Evolutionary conservation across 2,113 vertebrate genomes (phyloP).

Genomic region (Phalacrocorax pelagicus): DNA sequence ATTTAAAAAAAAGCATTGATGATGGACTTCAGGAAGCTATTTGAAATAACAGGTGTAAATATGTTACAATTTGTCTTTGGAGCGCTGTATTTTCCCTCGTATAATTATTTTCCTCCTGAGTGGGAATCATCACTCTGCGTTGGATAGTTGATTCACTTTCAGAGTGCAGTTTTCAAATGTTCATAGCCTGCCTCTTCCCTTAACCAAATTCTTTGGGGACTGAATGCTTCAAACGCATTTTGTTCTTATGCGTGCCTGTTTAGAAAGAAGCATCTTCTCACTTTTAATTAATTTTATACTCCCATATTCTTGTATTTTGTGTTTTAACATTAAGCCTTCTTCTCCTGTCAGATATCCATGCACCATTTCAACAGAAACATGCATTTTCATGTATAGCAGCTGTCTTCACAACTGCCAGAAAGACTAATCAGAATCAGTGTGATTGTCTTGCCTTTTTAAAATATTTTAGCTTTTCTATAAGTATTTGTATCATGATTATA

Average conservation of each 20-base stretch:
- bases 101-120: background rate
- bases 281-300: constrained; percentile 13
- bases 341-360: background rate
- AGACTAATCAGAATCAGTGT: background rate
- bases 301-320: background rate
- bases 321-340: background rate
- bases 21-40: background rate
- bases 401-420: constrained; percentile 14
- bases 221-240: background rate
- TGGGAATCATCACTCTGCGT: background rate
- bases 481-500: background rate
- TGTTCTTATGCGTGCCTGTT: background rate
- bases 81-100: background rate
- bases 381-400: constrained; percentile 38
- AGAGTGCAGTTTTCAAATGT: background rate
- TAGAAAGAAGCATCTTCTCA: background rate
- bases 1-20: background rate
- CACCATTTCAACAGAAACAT: background rate
- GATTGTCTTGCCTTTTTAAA: background rate
- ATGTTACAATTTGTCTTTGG: background rate
- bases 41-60: background rate
- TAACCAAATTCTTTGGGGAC: background rate
- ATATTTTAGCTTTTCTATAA: background rate
- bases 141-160: background rate
- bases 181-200: background rate